phyloP scores from a whole-genome alignment of 1,140 invertebrate genomes.

The honey bee (Apis mellifera) region DNA sequence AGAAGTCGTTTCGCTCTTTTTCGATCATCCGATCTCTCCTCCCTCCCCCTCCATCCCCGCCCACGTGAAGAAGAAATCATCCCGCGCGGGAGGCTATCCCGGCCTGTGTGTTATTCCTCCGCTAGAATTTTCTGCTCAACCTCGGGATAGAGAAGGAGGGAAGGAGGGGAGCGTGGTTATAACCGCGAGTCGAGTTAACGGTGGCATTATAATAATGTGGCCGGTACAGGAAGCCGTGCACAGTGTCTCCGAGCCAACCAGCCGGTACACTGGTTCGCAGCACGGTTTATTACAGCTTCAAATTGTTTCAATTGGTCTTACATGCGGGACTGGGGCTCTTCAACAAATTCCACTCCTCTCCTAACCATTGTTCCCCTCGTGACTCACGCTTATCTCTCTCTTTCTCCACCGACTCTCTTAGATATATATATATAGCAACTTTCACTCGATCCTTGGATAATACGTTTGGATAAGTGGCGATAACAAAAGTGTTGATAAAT shows the following conservation, averaged over 20 bases:
- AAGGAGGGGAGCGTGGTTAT: neutral
- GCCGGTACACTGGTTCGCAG: constrained; percentile 18
- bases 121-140: neutral
- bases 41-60: neutral
- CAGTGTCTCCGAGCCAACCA: constrained; percentile 26
- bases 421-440: constrained; percentile 30
- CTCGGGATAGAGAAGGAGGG: neutral
- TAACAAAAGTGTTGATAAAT: too few species aligned
- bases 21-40: neutral
- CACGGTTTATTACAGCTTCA: constrained; percentile 47
- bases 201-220: constrained; percentile 40
- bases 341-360: constrained; percentile 44
- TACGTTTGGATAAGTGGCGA: neutral
- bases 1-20: neutral
- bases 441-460: constrained; percentile 47
- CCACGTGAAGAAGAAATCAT: constrained; percentile 9
- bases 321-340: constrained; percentile 52
- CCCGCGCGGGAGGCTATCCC: too few species aligned
- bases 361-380: constrained; percentile 43
- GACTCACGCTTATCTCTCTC: constrained; percentile 50
- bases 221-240: constrained; percentile 30
- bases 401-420: constrained; percentile 28
- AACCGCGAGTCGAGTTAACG: constrained; percentile 4
- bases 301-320: constrained; percentile 60
- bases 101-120: neutral